Conservation (phyloP, 37 sponge, comb jelly and placozoan genomes). For the Halichondria panicea region DNA sequence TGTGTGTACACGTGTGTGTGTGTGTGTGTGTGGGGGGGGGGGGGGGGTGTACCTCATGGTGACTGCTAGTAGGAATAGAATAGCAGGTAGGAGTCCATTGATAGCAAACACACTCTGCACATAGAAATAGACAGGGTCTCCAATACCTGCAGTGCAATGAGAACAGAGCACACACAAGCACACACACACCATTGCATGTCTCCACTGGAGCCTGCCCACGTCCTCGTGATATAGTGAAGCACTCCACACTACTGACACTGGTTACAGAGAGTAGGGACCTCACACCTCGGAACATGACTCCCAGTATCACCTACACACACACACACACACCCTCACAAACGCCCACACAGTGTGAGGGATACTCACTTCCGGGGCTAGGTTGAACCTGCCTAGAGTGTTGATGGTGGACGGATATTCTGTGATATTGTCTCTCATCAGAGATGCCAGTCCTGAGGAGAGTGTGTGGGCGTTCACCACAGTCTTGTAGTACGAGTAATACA, state of each 20-base stretch:
- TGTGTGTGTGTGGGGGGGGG: not conserved
- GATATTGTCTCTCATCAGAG: conserved; percentile 66
- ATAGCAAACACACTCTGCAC: conserved; percentile 84
- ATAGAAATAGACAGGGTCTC: conserved; percentile 85
- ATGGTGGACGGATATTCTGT: conserved; percentile 92
- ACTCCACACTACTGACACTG: conserved; percentile 25
- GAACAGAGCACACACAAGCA: too few relatives aligned
- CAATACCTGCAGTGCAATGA: conserved; percentile 68
- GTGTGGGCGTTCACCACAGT: conserved; percentile 68
- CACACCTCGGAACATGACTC: conserved; percentile 57
- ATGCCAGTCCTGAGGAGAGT: conserved; percentile 48
- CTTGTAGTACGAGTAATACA: conserved; percentile 99
- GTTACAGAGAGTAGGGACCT: not conserved
- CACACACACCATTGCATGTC: conserved; percentile 29
- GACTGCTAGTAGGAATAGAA: conserved; percentile 62
- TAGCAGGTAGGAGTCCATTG: conserved; percentile 58
- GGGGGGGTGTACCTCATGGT: conserved; percentile 50
- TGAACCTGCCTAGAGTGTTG: conserved; percentile 93
- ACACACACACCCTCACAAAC: not conserved
- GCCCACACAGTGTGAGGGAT: not conserved
- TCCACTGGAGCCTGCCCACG: conserved; percentile 56
- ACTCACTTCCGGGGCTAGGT: conserved; percentile 88
- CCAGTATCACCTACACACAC: conserved; percentile 57
- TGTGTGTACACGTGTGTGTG: not conserved
- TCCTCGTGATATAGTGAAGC: conserved; percentile 80